Conservation (phyloP, 2,797 vertebrate species). For the Manis javanica region DNA sequence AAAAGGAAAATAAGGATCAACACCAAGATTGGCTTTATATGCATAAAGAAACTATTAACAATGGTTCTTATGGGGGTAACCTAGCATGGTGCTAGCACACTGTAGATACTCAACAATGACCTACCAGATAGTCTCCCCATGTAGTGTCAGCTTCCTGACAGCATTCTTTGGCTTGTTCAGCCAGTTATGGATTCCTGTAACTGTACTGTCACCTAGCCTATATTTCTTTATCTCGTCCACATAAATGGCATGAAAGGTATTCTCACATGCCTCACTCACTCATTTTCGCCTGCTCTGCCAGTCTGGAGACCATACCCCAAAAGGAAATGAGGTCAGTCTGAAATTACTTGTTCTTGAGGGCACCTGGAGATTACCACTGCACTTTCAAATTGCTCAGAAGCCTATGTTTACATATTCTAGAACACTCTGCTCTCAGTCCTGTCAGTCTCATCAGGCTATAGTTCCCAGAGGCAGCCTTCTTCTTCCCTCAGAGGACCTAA, state of each 20-base stretch:
- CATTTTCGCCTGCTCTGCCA: conserved; percentile 24
- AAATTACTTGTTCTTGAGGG: conserved; percentile 54
- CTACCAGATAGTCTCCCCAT: not conserved
- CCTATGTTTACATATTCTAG: conserved; percentile 36
- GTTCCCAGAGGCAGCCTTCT: conserved; percentile 15
- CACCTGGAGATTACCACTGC: not conserved
- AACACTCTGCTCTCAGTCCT: not conserved
- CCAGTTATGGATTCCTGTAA: conserved; percentile 29
- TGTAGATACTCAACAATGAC: not conserved
- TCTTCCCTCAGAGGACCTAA: not conserved
- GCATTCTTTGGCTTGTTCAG: conserved; percentile 21
- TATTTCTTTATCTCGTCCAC: conserved; percentile 39
- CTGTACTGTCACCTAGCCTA: not conserved
- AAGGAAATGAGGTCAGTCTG: conserved; percentile 54
- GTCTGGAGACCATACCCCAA: not conserved
- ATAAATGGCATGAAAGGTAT: not conserved
- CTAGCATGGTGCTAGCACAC: not conserved
- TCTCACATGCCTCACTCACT: not conserved
- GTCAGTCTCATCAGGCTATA: not conserved
- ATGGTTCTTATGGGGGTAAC: not conserved
- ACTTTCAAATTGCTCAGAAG: not conserved
- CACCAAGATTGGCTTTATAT: not conserved
- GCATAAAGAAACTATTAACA: not conserved
- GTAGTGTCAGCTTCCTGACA: not conserved
- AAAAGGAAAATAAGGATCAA: not conserved